phyloP scores from a whole-genome alignment of 1,140 invertebrate genomes.

The Physella acuta region DNA sequence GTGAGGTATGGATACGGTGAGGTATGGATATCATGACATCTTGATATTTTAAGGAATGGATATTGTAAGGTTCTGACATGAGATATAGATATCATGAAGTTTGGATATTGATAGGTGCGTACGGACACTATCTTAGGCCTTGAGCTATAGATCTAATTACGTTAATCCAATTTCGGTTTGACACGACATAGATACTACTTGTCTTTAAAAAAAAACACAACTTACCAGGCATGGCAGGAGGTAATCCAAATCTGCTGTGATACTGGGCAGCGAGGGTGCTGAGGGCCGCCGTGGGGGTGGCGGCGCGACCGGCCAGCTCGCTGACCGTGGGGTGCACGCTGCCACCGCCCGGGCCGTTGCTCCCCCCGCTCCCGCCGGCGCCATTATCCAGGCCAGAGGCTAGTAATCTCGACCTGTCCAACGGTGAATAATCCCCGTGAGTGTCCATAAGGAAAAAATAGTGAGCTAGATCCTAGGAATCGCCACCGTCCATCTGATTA shows the following conservation, averaged over 20 bases:
- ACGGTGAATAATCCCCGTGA: conserved; percentile 12
- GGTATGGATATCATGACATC: no score
- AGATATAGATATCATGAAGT: no score
- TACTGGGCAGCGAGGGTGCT: conserved; percentile 10
- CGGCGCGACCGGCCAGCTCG: conserved; percentile 5
- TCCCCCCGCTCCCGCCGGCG: neutral
- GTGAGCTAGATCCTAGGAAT: no score
- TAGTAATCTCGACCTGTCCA: conserved; percentile 14
- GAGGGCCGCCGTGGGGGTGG: conserved; percentile 8
- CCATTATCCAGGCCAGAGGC: conserved; percentile 3
- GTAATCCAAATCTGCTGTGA: conserved; percentile 12
- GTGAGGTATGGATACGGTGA: no score
- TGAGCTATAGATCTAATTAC: no score
- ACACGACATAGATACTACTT: no score
- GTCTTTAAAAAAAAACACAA: neutral
- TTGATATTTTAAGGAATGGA: no score
- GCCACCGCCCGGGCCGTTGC: neutral
- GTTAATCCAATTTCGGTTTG: no score
- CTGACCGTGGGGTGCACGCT: neutral
- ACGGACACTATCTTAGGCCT: no score
- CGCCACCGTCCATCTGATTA: no score
- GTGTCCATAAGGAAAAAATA: conserved; percentile 19
- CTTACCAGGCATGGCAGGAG: conserved; percentile 19
- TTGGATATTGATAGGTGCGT: no score
- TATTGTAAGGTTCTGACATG: no score